A percentile compares a stretch with the other conserved stretches of the same genome.
Evolutionary conservation across 1,140 invertebrate genomes (phyloP).

Genomic region (Neodiprion virginianus): DNA sequence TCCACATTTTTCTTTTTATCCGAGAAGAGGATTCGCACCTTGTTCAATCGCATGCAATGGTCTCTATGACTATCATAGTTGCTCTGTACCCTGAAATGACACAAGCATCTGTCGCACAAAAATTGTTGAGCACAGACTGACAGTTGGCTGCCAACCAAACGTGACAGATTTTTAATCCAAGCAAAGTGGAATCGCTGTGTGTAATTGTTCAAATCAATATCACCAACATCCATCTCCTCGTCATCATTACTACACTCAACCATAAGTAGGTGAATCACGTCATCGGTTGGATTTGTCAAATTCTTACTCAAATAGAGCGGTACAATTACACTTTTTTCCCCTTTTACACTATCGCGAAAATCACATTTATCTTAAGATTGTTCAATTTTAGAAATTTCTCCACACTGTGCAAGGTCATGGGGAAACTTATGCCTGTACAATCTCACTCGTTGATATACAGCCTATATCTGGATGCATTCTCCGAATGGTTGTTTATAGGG

Average conservation of each 20-base stretch:
- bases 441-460: conserved; percentile 43
- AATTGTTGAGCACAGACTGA: conserved; percentile 31
- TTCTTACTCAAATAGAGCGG: conserved; percentile 45
- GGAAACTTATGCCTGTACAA: conserved; percentile 48
- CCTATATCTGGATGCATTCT: conserved; percentile 42
- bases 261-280: conserved; percentile 27
- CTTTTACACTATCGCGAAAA: conserved; percentile 34
- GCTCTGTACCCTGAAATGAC: conserved; percentile 27
- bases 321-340: conserved; percentile 33
- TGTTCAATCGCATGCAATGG: conserved; percentile 35
- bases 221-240: conserved; percentile 20
- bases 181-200: conserved; percentile 34
- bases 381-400: conserved; percentile 50
- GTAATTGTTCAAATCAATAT: conserved; percentile 49
- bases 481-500: conserved; percentile 36
- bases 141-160: conserved; percentile 34
- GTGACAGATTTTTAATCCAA: too few relatives aligned
- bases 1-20: conserved; percentile 29
- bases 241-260: conserved; percentile 14
- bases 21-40: conserved; percentile 5
- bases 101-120: conserved; percentile 49
- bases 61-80: conserved; percentile 35
- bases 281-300: conserved; percentile 20
- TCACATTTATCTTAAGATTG: conserved; percentile 43
- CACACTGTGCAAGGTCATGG: conserved; percentile 49